Evolutionary conservation across 2,888 invertebrate genomes (phyloP), one percentile per base, ranked within the genome.

Genomic region (Dorcus parallelipipedus): DNA sequence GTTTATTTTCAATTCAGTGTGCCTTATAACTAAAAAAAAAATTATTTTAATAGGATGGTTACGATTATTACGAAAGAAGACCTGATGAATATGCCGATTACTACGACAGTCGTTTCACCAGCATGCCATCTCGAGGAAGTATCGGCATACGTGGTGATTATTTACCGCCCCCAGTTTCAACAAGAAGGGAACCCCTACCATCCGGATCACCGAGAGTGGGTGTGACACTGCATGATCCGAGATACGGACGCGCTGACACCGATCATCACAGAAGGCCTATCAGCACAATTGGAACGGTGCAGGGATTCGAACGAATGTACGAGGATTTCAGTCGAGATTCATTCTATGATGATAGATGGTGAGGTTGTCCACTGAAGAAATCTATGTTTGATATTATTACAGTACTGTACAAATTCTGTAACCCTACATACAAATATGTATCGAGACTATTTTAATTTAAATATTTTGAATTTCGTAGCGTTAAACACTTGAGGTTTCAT

Each of bases 321-420:
- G 92, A 93, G 81, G 92, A 92, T 80, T 93, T 92, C 78, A 92
- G 91, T 80, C 84, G 92, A 68, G 92, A 93, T 80, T 89, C 91
- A 49, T 93, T 92, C 79, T 33, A 33, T 7, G 92, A 93, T 80
- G 92, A 93, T 74, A 87, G 92, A 79, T 87, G 89, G 89, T 89
- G 80, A 81, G 78, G 53, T 10, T 33, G 26, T 33, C 26, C 26
- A 33, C 26, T 7, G 26, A 3, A 33, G 26, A 33, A 33, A 33
- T 33, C 26, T 33, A 33, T 33, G 26, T 33, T 33, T 33, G 26
- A 33, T 33, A 33, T 33, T 33, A 33, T 33, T 33, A 33, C 26
- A 33, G 26, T 33, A 33, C 26, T 33, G 26, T 33, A 33, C 26
- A 33, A 33, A 33, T 33, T 33, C 26, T 33, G 26, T 33, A 33